Evolutionary conservation across 1,140 invertebrate genomes (phyloP).

Genomic region (Procambarus virginalis): DNA sequence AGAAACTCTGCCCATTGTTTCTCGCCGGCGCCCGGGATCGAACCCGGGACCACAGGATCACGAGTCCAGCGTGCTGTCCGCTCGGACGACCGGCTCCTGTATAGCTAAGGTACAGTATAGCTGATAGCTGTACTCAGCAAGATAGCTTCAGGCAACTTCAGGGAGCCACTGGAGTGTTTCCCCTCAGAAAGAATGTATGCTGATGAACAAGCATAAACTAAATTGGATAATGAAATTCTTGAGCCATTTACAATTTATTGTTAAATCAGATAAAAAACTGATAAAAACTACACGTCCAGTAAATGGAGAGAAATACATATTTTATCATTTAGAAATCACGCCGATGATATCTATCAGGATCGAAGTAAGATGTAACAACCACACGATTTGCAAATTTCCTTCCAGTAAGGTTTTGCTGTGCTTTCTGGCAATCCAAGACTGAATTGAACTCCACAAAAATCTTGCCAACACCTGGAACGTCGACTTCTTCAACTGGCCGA

Average conservation of each 20-base stretch:
- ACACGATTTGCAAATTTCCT: constrained; percentile 99
- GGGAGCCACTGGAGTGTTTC: too few relatives aligned
- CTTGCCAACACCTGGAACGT: constrained; percentile 98
- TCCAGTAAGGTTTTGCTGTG: constrained; percentile 97
- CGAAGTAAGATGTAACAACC: constrained; percentile 99
- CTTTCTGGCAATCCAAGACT: constrained; percentile 97
- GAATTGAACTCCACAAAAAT: constrained; percentile 99
- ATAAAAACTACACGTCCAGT: background rate
- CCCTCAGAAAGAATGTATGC: background rate
- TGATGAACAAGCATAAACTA: background rate
- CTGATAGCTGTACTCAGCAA: too few relatives aligned
- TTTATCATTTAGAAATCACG: constrained; percentile 91
- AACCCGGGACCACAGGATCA: too few relatives aligned
- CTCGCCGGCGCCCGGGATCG: too few relatives aligned
- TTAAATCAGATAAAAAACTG: background rate
- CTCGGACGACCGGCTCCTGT: too few relatives aligned
- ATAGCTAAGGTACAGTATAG: background rate
- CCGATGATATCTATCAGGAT: constrained; percentile 98
- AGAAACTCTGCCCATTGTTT: too few relatives aligned
- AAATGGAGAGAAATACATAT: background rate
- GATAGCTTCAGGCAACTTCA: too few relatives aligned
- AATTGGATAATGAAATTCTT: background rate
- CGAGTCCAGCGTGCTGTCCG: too few relatives aligned
- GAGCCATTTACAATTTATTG: background rate
- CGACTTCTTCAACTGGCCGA: constrained; percentile 95